A percentile compares a stretch with the other conserved stretches of the same genome.
These are phyloP conservation scores for Epinephelus malabaricus DNA, from an alignment of 2,797 vertebrate genomes.

Conservation along the genomic window DNA sequence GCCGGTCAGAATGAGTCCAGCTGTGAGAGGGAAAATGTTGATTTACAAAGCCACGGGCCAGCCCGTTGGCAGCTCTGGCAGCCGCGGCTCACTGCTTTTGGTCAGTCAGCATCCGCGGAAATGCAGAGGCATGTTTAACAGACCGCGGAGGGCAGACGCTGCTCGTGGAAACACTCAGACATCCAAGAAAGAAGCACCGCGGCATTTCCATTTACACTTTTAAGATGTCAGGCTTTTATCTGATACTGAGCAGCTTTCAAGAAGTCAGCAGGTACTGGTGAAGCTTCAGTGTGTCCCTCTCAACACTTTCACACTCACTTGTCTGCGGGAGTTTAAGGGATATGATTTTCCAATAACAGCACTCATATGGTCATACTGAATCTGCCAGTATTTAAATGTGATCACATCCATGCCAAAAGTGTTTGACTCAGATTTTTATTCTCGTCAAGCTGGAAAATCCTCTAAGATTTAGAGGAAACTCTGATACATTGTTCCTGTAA, in stretches of 20 bases:
- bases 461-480: constrained; percentile 1
- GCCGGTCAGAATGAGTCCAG: constrained; percentile 9
- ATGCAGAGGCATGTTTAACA: constrained; percentile 42
- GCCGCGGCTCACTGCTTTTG: constrained; percentile 28
- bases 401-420: background rate
- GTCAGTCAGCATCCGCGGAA: constrained; percentile 39
- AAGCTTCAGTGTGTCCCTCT: constrained; percentile 2
- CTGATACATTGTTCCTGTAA: constrained; percentile 23
- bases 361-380: background rate
- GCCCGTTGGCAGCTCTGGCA: constrained; percentile 2
- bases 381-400: background rate
- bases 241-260: background rate
- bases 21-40: constrained; percentile 32
- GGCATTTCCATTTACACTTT: background rate
- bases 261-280: constrained; percentile 5
- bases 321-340: background rate
- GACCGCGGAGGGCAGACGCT: constrained; percentile 15
- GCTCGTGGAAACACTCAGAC: constrained; percentile 11
- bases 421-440: background rate
- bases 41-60: constrained; percentile 9
- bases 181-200: constrained; percentile 12
- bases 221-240: background rate
- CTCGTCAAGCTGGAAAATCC: constrained; percentile 16
- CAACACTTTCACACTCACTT: background rate
- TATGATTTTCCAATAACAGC: background rate